Base-by-base conservation (phyloP, 2,113 vertebrate genomes). In the Toxostoma redivivum region DNA sequence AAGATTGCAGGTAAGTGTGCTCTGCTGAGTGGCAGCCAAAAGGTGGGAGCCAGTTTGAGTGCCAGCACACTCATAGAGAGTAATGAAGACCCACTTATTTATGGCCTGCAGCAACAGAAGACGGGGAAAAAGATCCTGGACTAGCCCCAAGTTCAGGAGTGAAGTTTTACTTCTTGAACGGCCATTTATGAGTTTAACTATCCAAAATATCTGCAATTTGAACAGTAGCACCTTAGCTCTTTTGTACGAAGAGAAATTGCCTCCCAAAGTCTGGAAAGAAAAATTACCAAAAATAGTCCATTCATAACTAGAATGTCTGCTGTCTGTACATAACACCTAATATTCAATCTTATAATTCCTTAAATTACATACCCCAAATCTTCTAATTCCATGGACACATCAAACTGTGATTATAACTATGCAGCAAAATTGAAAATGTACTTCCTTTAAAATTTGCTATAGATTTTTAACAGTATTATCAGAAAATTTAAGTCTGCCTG, bases 401-500 rank as follows among this genome's bases (percentile, higher is more conserved):
- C 70, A 86, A 89, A 60, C n/a, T 65, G 20, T 60, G 50, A 65
- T 88, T 76, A 60, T 38, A 74, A 54, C 65, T 81, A 33, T 16
- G 44, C 54, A 86, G 51, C 73, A 85, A 65, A 62, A 76, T 35
- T 57, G 71, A 6, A 17, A 81, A 80, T 56, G 22, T 64, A 38
- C 15, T 87, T 92, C 58, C 60, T 94, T 89, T 57, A 86, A 33
- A 76, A 86, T 71, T 87, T 92, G 54, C 78, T 70, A 16, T n/a
- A 81, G 47, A 77, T 74, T 62, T 92, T 94, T 79, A 93, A 90
- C 27, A 62, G 44, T 38, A 69, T 64, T 92, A 94, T 79, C 93
- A 95, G 83, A 76, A 94, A 85, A 87, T 51, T 64, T 93, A 58
- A 93, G 64, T 73, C 83, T 91, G 53, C 78, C 73, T 89, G 74